Base-by-base conservation (phyloP, 2,888 invertebrate species). In the Cephus pygmeus region DNA sequence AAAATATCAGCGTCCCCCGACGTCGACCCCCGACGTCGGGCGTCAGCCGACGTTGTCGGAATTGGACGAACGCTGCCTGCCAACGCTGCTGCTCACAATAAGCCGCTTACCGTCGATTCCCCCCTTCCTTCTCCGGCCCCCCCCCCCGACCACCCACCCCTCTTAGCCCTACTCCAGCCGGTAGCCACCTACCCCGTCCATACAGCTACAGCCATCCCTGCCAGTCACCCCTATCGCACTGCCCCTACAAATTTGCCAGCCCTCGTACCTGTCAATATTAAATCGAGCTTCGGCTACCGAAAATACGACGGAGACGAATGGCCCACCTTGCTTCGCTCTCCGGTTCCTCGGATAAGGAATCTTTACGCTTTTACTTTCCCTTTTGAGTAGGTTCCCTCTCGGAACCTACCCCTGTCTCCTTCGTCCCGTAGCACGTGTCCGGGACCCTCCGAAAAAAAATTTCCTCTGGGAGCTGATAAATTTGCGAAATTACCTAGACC, bases 51-150 rank as follows among this genome's bases (percentile, higher is more conserved):
- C 77, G 75, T 78, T 73, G 56, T 73, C 76, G 40, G 76, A 75
- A 75, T 69, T 36, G 73, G 74, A 34, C 76, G 68, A 74, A 74
- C 78, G 79, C 75, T 75, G 74, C 36, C 81, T 79, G 77, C 75
- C 78, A 79, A 81, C 80, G 76, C 81, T 80, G 75, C 76, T 77
- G 75, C 76, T 77, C 76, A 75, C 75, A 77, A 78, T 82, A 83
- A 83, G 82, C 83, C 69, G 83, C 83, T 83, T 83, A 83, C 81
- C 78, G 79, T 79, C 71, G 15, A 23, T 36, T 40, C 73, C 35
- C 30, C 76, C 69, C 69, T 33, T 76, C 40, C 69, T 34, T 40
- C 71, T 71, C 33, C 71, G 31, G 68, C 73, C 75, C 78, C 75
- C 75, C 73, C 79, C 76, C 35, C 12, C 0, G 12, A 74, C 78